Base-by-base conservation (phyloP, 2,888 invertebrate species). In the Bruchidius siliquastri region DNA sequence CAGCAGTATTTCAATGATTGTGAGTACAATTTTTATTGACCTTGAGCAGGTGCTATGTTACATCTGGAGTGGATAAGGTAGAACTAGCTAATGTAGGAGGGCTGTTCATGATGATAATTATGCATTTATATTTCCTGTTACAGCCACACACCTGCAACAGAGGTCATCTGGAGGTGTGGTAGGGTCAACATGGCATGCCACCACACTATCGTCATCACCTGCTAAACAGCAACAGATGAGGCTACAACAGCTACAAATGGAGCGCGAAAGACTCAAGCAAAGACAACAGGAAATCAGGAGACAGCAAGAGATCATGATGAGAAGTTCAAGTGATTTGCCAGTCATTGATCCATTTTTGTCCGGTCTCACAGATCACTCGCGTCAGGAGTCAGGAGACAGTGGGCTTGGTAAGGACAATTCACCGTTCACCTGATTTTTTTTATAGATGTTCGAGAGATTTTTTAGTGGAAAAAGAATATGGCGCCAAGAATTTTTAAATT, bases 381-480 rank as follows among this genome's bases (percentile, higher is more conserved):
- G 97, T 78, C 97, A 98, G 87, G 97, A 97, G 87, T 96, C 96
- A 18, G 96, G 96, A 18, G 97, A 98, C 87, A 96, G 96, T 86
- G 98, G 98, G 72, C 90, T 97, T 77, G 97, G 97, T 86, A 81
- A 81, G 82, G 78, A 71, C 21, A 66, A 22, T 0, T 21, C n/a
- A 20, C 66, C 10, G 10, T 66, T 66, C 20, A 66, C 20, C 20
- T 66, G 66, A 13, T 71, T 68, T 18, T 67, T 73, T 70, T 68
- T 67, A n/a, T n/a, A n/a, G n/a, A n/a, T n/a, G n/a, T n/a, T n/a
- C n/a, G n/a, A n/a, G n/a, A n/a, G n/a, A 18, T 18, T 68, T 22
- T 21, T 21, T 21, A n/a, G n/a, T n/a, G n/a, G n/a, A n/a, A n/a
- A n/a, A n/a, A n/a, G n/a, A n/a, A n/a, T n/a, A n/a, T n/a, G n/a